Evolutionary conservation across 2,797 vertebrate genomes (phyloP).

Genomic region (Xiphorhynchus erythropygius): DNA sequence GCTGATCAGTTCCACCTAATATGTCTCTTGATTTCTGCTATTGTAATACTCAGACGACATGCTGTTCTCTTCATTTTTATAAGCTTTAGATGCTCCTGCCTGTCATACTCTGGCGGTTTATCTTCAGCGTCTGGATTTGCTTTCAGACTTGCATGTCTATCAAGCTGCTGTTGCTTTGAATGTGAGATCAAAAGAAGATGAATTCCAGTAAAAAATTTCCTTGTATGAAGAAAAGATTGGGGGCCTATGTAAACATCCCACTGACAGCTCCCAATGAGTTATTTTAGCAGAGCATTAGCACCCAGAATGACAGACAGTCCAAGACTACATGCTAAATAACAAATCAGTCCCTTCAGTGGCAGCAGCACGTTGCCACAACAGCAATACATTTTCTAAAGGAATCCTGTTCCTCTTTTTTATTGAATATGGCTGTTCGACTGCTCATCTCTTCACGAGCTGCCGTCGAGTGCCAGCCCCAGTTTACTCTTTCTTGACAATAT

Average conservation of each 20-base stretch:
- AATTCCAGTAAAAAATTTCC: conserved; percentile 85
- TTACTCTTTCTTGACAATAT: conserved; percentile 65
- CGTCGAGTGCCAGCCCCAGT: conserved; percentile 49
- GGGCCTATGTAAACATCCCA: conserved; percentile 88
- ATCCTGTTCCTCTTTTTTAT: conserved; percentile 56
- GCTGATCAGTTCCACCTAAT: conserved; percentile 89
- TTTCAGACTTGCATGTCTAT: conserved; percentile 88
- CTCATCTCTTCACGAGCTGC: conserved; percentile 65
- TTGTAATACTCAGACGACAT: conserved; percentile 85
- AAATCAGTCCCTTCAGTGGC: conserved; percentile 79
- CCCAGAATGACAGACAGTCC: conserved; percentile 84
- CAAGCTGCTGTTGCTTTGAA: conserved; percentile 90
- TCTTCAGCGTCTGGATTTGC: conserved; percentile 88
- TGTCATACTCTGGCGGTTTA: conserved; percentile 89
- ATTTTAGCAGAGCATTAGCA: conserved; percentile 85
- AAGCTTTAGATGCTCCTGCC: conserved; percentile 85
- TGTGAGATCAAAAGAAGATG: conserved; percentile 92
- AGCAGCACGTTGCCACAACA: conserved; percentile 72
- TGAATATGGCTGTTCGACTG: conserved; percentile 71
- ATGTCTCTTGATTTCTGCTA: conserved; percentile 87
- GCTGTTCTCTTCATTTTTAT: conserved; percentile 85
- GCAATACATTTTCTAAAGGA: conserved; percentile 74
- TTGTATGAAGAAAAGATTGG: conserved; percentile 85
- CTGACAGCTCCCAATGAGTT: conserved; percentile 88
- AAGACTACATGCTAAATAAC: conserved; percentile 80